phyloP scores from a whole-genome alignment of 2,888 invertebrate genomes.

The Anarsia innoxiella region DNA sequence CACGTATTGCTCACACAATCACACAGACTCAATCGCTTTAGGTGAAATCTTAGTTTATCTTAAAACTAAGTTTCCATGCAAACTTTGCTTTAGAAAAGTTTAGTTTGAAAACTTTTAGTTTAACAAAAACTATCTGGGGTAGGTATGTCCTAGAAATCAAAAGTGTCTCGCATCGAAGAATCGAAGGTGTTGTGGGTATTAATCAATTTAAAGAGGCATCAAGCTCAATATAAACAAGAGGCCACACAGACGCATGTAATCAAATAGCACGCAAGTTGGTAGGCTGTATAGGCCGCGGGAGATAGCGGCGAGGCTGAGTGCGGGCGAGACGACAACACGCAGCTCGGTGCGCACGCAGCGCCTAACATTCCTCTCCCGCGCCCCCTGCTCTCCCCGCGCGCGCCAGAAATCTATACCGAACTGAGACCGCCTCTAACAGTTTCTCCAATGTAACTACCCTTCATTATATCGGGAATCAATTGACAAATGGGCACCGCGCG shows the following conservation, averaged over 20 bases:
- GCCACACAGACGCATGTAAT: constrained; percentile 61
- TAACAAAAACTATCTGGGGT: no score
- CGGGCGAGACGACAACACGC: constrained; percentile 46
- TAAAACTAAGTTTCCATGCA: no score
- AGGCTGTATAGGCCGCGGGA: constrained; percentile 47
- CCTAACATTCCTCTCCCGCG: constrained; percentile 32
- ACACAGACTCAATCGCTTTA: no score
- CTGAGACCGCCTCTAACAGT: constrained; percentile 62
- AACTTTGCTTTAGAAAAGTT: no score
- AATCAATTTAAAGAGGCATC: constrained; percentile 69
- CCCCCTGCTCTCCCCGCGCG: constrained; percentile 43
- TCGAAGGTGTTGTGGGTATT: constrained; percentile 58
- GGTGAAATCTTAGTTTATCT: no score
- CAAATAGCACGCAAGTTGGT: constrained; percentile 59
- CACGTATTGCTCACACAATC: no score
- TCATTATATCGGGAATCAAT: constrained; percentile 74
- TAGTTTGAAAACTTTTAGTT: no score
- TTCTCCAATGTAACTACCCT: constrained; percentile 65
- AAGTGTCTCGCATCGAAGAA: constrained; percentile 35
- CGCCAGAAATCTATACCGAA: constrained; percentile 51
- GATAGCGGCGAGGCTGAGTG: constrained; percentile 24
- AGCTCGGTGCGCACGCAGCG: constrained; percentile 51
- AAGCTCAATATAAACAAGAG: constrained; percentile 69
- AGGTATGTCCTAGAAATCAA: no score
- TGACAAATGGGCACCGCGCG: constrained; percentile 56